phyloP scores from a whole-genome alignment of 1,140 invertebrate genomes.

The Ephestia elutella region DNA sequence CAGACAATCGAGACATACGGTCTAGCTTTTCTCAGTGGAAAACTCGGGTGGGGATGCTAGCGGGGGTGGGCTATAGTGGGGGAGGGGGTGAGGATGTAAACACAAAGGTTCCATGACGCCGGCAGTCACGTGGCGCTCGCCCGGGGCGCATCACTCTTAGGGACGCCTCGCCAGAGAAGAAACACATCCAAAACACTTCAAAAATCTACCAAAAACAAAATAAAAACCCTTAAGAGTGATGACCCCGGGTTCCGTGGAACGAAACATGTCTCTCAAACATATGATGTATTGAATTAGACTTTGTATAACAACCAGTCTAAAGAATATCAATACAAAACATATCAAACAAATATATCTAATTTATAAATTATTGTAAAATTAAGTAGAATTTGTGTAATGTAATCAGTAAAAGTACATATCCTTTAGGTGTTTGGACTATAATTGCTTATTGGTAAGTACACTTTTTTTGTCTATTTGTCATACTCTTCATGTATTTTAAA shows the following conservation, averaged over 20 bases:
- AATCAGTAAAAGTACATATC: neutral
- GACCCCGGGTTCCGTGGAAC: slow-evolving; percentile 34
- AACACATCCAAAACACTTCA: too few relatives aligned
- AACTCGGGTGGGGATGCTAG: slow-evolving; percentile 3
- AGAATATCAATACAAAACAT: slow-evolving; percentile 71
- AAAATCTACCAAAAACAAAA: slow-evolving; percentile 14
- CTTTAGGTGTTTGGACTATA: neutral
- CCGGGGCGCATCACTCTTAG: slow-evolving; percentile 71
- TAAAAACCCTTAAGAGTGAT: slow-evolving; percentile 58
- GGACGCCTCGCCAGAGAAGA: slow-evolving; percentile 34
- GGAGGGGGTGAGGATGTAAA: slow-evolving; percentile 53
- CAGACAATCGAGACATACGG: neutral
- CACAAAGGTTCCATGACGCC: slow-evolving; percentile 58
- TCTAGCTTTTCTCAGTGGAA: neutral
- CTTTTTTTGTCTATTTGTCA: neutral
- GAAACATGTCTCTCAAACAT: slow-evolving; percentile 28
- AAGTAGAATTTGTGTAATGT: neutral
- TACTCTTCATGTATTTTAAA: neutral
- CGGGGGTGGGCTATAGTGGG: slow-evolving; percentile 31
- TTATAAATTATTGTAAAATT: slow-evolving; percentile 20
- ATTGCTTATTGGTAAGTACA: slow-evolving; percentile 9
- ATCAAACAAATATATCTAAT: slow-evolving; percentile 56
- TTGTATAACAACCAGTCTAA: slow-evolving; percentile 67
- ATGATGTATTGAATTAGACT: slow-evolving; percentile 51
- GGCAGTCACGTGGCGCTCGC: slow-evolving; percentile 70